A percentile compares a stretch with the other conserved stretches of the same genome.
phyloP scores from a whole-genome alignment of 30 jellyfish, hydroid and myxozoan genomes.

The Cassiopea xamachana region DNA sequence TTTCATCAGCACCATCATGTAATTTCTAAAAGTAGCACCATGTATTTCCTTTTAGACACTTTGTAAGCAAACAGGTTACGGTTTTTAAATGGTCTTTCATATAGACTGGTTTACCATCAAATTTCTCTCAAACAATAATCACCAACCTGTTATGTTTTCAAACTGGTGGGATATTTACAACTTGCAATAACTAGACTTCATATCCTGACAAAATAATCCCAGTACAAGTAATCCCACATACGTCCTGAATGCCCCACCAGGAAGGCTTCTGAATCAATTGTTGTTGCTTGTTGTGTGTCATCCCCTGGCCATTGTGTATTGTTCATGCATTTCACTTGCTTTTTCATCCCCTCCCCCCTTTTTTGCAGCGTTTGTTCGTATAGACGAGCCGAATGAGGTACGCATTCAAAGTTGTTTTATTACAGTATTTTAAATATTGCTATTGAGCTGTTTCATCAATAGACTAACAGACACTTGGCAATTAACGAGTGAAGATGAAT shows the following conservation, averaged over 20 bases:
- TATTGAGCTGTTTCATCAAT: neutral
- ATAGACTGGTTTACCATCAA: too few species aligned
- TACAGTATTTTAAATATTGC: neutral
- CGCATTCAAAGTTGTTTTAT: neutral
- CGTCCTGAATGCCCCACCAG: neutral
- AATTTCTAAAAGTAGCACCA: too few species aligned
- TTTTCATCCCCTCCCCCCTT: neutral
- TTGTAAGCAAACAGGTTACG: too few species aligned
- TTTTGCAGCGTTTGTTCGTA: constrained; percentile 32
- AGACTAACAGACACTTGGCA: neutral
- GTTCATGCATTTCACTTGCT: too few species aligned
- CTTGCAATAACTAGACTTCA: neutral
- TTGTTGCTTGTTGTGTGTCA: too few species aligned
- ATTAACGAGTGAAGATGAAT: neutral
- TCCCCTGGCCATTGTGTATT: too few species aligned
- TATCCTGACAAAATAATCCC: neutral
- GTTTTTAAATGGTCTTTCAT: too few species aligned
- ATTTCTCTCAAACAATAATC: neutral
- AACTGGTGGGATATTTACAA: neutral
- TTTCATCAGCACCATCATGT: too few species aligned
- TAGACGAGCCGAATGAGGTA: constrained; percentile 59
- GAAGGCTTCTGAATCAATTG: neutral
- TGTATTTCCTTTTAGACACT: too few species aligned
- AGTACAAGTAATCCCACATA: neutral
- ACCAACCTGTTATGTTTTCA: neutral